Base-by-base conservation (phyloP, 2,888 invertebrate genomes). In the Plebejus anna region DNA sequence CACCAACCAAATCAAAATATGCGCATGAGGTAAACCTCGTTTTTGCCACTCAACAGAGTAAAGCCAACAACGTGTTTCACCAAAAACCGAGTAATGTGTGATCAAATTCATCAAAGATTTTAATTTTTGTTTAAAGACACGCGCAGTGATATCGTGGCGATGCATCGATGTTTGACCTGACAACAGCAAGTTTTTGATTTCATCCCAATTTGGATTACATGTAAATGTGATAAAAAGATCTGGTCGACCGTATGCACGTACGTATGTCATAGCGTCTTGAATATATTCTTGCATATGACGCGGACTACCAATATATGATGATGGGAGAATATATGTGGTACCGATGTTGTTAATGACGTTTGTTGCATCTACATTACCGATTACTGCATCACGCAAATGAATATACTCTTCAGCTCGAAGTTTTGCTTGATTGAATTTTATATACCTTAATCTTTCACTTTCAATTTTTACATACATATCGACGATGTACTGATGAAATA, bases 61-160 rank as follows among this genome's bases (percentile, higher is more conserved):
- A n/a, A n/a, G n/a, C n/a, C n/a, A n/a, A n/a, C n/a, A n/a, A n/a
- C n/a, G n/a, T n/a, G n/a, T n/a, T 70, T 7, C 16, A n/a, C 70
- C 70, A 79, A 78, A 82, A 51, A 81, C 76, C 71, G 76, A 7
- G 61, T 77, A 76, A 75, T 82, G 81, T 70, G 76, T 80, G 16
- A 82, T 22, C 16, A 81, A 75, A 78, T 78, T 76, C 38, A 82
- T 78, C n/a, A 81, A 36, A 75, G 76, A 78, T 79, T 82, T 79
- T 13, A 81, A 76, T 78, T 82, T 81, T 73, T 76, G 51, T 70
- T 78, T 78, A 75, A 80, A 81, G 57, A 81, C 79, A 75, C 80
- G 75, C 59, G 83, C 82, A 51, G 79, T 82, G 32, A 84, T 80
- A 78, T 85, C 84, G 79, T 85, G 83, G 5, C 85, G 61, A 81